Evolutionary conservation across 2,113 vertebrate species (phyloP).

Genomic region (Sander lucioperca): DNA sequence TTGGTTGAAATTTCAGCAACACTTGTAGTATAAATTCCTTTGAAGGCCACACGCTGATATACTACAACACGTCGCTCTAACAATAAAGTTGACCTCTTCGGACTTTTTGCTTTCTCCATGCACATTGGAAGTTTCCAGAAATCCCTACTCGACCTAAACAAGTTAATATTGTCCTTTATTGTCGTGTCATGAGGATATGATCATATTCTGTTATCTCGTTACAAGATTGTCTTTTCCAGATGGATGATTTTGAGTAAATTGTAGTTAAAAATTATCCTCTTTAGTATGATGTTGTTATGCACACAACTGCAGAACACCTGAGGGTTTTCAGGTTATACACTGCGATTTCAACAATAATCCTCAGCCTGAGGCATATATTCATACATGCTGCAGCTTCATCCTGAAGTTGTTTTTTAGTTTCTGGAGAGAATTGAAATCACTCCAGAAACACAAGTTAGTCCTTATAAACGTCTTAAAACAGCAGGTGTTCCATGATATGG

Average conservation of each 20-base stretch:
- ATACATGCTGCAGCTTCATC: not conserved
- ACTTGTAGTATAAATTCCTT: not conserved
- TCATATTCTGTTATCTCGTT: not conserved
- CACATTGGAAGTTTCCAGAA: not conserved
- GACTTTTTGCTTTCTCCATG: not conserved
- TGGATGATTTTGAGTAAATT: not conserved
- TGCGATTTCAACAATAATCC: not conserved
- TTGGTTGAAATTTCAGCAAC: no score
- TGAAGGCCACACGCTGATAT: not conserved
- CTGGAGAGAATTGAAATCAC: not conserved
- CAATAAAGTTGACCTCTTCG: not conserved
- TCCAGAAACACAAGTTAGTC: no score
- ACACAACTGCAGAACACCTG: not conserved
- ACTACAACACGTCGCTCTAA: not conserved
- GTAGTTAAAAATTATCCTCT: not conserved
- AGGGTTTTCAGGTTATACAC: not conserved
- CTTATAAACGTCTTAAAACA: not conserved
- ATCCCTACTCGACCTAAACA: not conserved
- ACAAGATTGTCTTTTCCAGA: no score
- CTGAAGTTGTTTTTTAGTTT: not conserved
- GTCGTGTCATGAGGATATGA: not conserved
- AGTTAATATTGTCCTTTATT: not conserved
- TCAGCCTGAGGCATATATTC: not conserved
- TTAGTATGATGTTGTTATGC: not conserved
- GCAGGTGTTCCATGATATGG: constrained; percentile 8